Percentiles rank a stretch among this genome's conserved stretches.
Evolutionary conservation across 2,888 invertebrate genomes (phyloP).

Genomic region (Scelioninae gen. 2): DNA sequence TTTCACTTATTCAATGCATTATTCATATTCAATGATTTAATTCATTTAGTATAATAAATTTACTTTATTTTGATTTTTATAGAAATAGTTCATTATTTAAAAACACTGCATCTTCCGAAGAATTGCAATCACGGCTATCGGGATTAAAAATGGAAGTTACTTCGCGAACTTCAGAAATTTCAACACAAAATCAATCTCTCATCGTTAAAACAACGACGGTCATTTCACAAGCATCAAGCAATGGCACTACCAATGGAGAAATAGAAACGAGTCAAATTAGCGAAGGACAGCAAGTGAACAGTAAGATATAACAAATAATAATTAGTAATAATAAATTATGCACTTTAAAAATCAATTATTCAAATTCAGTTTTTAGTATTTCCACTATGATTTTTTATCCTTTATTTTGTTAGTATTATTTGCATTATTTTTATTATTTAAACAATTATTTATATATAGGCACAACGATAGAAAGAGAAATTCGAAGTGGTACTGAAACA

Average conservation of each 20-base stretch:
- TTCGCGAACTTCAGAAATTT: constrained; percentile 73
- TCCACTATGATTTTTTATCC: too few species aligned
- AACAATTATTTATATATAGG: constrained; percentile 68
- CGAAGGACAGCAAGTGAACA: constrained; percentile 72
- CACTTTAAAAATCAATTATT: not conserved
- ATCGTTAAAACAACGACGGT: constrained; percentile 73
- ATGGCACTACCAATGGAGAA: constrained; percentile 73
- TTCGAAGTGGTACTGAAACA: constrained; percentile 73
- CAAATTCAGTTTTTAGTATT: not conserved
- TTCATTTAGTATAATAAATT: too few species aligned
- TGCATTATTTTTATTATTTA: constrained; percentile 56
- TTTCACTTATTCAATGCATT: constrained; percentile 38
- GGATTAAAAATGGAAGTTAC: constrained; percentile 74
- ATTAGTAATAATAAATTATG: not conserved
- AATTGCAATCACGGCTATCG: constrained; percentile 72
- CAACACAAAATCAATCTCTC: constrained; percentile 73
- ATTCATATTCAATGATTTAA: too few species aligned
- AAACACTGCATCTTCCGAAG: constrained; percentile 73
- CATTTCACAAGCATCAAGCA: constrained; percentile 70
- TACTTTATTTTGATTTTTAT: too few species aligned
- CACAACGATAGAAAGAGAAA: constrained; percentile 74
- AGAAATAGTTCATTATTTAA: constrained; percentile 75
- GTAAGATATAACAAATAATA: constrained; percentile 65
- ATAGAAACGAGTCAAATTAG: constrained; percentile 71
- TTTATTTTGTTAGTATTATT: constrained; percentile 27